Evolutionary conservation across 2,113 vertebrate species (phyloP).

Genomic region (Variabilichromis moorii): DNA sequence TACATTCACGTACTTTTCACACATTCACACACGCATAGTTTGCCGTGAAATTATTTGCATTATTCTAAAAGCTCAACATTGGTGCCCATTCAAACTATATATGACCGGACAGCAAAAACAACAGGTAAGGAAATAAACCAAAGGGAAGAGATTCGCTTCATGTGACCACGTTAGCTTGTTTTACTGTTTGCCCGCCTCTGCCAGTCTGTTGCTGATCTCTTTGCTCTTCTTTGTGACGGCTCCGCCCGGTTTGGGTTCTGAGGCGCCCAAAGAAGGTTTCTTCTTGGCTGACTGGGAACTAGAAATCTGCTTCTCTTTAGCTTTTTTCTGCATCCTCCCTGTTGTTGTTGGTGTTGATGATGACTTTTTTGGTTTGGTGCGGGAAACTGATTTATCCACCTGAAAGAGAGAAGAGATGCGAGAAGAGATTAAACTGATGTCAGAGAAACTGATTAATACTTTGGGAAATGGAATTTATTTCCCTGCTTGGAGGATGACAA

Average conservation of each 20-base stretch:
- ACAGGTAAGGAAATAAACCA: slow-evolving; percentile 25
- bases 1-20: slow-evolving; percentile 7
- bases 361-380: slow-evolving; percentile 91
- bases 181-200: slow-evolving; percentile 91
- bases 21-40: background rate
- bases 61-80: slow-evolving; percentile 35
- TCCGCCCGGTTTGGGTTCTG: slow-evolving; percentile 73
- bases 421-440: background rate
- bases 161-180: slow-evolving; percentile 59
- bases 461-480: background rate
- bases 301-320: slow-evolving; percentile 86
- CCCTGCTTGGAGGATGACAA: background rate
- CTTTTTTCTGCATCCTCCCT: slow-evolving; percentile 82
- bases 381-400: slow-evolving; percentile 83
- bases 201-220: slow-evolving; percentile 99
- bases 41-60: slow-evolving; percentile 39
- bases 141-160: slow-evolving; percentile 76
- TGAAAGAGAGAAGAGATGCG: slow-evolving; percentile 44
- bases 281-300: slow-evolving; percentile 85
- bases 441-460: background rate
- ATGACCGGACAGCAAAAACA: slow-evolving; percentile 32
- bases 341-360: slow-evolving; percentile 64
- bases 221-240: slow-evolving; percentile 86
- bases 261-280: slow-evolving; percentile 69
- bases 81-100: slow-evolving; percentile 22